Percentiles rank a stretch among this genome's conserved stretches.
Evolutionary conservation across 64 coral and sea anemone genomes (phyloP).

Genomic region (Pocillopora damicornis): DNA sequence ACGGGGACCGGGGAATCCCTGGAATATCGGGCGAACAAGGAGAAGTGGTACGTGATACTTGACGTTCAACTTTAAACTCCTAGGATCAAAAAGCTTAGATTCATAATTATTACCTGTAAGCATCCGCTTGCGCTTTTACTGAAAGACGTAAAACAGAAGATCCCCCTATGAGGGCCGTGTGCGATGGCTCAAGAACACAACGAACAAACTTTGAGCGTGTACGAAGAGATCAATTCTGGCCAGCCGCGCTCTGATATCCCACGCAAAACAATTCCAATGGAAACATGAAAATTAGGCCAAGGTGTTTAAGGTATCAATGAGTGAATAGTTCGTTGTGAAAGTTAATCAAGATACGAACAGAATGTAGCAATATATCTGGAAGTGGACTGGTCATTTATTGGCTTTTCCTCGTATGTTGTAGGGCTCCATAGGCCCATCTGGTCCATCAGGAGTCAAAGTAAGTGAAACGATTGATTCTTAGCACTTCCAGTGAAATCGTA

Average conservation of each 20-base stretch:
- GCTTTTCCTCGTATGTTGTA: not conserved
- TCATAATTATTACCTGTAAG: too few relatives aligned
- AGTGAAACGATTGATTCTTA: not conserved
- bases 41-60: not conserved
- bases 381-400: not conserved
- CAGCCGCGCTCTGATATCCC: too few relatives aligned
- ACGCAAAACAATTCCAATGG: too few relatives aligned
- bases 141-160: too few relatives aligned
- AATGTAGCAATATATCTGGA: not conserved
- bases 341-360: not conserved
- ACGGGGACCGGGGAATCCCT: not conserved
- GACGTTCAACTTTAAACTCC: not conserved
- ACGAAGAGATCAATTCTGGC: too few relatives aligned
- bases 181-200: too few relatives aligned
- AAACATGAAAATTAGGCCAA: too few relatives aligned
- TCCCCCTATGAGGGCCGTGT: too few relatives aligned
- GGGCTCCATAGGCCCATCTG: not conserved
- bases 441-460: not conserved
- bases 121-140: too few relatives aligned
- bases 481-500: not conserved
- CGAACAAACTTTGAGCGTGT: too few relatives aligned
- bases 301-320: too few relatives aligned
- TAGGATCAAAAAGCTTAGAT: not conserved
- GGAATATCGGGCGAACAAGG: slow-evolving; percentile 26
- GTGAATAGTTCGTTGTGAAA: too few relatives aligned